A percentile compares a stretch with the other conserved stretches of the same genome.
Conservation (phyloP, 2,113 vertebrate genomes). For the Coptodon rendalli region DNA sequence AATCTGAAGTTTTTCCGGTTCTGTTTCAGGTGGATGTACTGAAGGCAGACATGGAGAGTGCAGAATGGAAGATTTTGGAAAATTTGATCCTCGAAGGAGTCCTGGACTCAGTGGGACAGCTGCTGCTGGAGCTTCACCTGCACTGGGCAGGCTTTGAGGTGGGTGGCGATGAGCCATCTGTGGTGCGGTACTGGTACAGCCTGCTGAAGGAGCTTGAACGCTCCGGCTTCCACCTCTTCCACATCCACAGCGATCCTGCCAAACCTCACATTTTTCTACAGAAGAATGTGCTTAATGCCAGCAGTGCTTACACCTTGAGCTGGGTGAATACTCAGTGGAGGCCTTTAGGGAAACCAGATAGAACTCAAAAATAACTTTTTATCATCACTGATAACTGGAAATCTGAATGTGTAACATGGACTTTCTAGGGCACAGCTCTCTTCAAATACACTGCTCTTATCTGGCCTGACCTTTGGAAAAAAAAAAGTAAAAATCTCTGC, state of each 20-base stretch:
- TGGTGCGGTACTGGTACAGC: conserved; percentile 95
- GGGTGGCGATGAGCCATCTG: conserved; percentile 81
- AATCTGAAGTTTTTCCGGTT: neutral
- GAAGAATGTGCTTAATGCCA: conserved; percentile 83
- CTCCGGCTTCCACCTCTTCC: conserved; percentile 85
- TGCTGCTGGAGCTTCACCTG: conserved; percentile 87
- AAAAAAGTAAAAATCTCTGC: neutral
- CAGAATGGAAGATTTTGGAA: conserved; percentile 96
- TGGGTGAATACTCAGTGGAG: conserved; percentile 90
- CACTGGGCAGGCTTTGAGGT: conserved; percentile 97
- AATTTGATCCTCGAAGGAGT: conserved; percentile 89
- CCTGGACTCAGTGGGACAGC: conserved; percentile 84
- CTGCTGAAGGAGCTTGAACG: conserved; percentile 86
- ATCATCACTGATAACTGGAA: neutral
- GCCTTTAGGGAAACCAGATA: conserved; percentile 16
- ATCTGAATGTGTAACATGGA: neutral
- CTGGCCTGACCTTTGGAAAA: neutral
- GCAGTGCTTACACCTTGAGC: conserved; percentile 85
- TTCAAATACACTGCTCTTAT: neutral
- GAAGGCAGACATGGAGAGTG: conserved; percentile 92
- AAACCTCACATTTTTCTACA: conserved; percentile 87
- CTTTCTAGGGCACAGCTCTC: neutral
- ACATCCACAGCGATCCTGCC: conserved; percentile 76
- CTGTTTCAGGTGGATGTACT: conserved; percentile 84
- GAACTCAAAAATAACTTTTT: neutral